Evolutionary conservation across 2,113 vertebrate genomes (phyloP).

Genomic region (Rhinogobius similis): DNA sequence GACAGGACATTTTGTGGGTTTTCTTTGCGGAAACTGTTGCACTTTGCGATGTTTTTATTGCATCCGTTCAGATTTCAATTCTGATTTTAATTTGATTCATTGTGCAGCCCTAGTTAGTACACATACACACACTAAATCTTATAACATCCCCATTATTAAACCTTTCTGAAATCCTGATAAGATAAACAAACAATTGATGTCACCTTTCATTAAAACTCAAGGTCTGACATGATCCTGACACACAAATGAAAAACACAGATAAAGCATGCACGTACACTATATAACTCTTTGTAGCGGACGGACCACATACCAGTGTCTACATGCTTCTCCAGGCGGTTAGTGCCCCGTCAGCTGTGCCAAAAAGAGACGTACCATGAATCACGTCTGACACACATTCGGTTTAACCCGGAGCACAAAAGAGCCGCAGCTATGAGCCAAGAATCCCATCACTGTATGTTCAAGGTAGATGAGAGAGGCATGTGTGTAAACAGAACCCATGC

Average conservation of each 20-base stretch:
- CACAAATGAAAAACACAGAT: too few relatives aligned
- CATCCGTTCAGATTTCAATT: too few relatives aligned
- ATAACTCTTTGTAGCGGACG: slow-evolving; percentile 3
- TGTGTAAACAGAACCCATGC: slow-evolving; percentile 4
- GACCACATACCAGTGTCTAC: slow-evolving; percentile 51
- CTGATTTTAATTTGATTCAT: too few relatives aligned
- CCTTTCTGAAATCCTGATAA: not conserved
- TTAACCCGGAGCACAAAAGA: slow-evolving; percentile 42
- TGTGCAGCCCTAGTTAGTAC: not conserved
- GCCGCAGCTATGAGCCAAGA: slow-evolving; percentile 54
- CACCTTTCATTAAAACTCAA: too few relatives aligned
- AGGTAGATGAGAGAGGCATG: slow-evolving; percentile 22
- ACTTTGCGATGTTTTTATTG: too few relatives aligned
- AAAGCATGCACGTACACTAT: slow-evolving; percentile 5
- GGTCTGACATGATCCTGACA: too few relatives aligned
- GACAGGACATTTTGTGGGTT: too few relatives aligned
- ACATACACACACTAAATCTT: not conserved
- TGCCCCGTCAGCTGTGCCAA: slow-evolving; percentile 54
- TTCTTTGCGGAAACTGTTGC: too few relatives aligned
- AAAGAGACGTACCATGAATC: slow-evolving; percentile 28
- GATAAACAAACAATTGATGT: too few relatives aligned
- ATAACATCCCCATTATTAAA: not conserved
- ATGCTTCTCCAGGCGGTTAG: slow-evolving; percentile 46
- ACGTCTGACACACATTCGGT: slow-evolving; percentile 25
- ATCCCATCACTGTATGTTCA: slow-evolving; percentile 24